Evolutionary conservation across 2,888 invertebrate species (phyloP), one percentile per base, ranked within the genome.

Genomic region (Escarpia spicata): DNA sequence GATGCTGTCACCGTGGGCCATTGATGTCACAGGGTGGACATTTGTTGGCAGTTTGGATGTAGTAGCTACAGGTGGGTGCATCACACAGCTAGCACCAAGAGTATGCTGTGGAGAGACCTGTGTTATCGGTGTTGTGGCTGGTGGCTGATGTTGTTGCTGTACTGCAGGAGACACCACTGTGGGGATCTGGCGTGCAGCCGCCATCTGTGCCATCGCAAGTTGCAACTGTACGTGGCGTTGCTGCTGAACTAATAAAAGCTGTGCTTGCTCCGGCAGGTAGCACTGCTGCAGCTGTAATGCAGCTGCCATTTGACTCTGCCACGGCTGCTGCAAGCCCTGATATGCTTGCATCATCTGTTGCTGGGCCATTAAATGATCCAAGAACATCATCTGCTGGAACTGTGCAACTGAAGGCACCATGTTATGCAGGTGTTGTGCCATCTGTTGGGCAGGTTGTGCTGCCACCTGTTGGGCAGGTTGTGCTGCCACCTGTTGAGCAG

Each of bases 281-380:
- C 75, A 75, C 4, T 75, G 75, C 26, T 75, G 75, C 26, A 6
- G 75, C 75, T 75, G 75, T 75, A 75, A 75, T 15, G 75, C 75
- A 26, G 75, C 75, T 75, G 75, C 75, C 75, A 75, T 26, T 26
- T 75, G 75, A n/a, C 75, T 75, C 75, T 75, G 75, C 75, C 75
- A 75, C 6, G 75, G 75, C 26, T 75, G 75, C 75, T 75, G 75
- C 75, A 75, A 75, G 26, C 75, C 75, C 75, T 75, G 75, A 75
- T 75, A 75, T 75, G 75, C 75, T 75, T 75, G 75, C 75, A 75
- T 75, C 75, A 75, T 75, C 75, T 75, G 75, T 75, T 75, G 75
- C 19, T 75, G 75, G 75, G 75, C 75, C 75, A 75, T 75, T 26
- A 75, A 75, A 75, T 75, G 19, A 75, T 75, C 75, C 26, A 75